Base-by-base conservation (phyloP, 2,888 invertebrate genomes). In the Rhamphomyia laevipes region DNA sequence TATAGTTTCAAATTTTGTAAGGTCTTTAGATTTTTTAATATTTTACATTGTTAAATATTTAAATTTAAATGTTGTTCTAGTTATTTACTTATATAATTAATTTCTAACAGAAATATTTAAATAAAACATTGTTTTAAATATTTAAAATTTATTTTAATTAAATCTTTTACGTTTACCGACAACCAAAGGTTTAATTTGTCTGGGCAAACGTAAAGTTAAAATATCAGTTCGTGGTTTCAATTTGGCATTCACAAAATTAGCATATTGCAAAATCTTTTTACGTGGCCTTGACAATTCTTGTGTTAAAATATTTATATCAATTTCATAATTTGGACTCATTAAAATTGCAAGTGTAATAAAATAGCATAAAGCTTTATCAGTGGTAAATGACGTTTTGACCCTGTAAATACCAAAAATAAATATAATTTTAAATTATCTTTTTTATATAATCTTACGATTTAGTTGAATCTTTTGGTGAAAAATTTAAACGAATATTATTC, bases 351-450 rank as follows among this genome's bases (percentile, higher is more conserved):
- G 52, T 2, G 64, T 65, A 43, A 70, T 61, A 27, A 63, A 68
- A 46, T 69, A 60, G 1, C 67, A 65, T 2, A 68, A 50, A 0
- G 65, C 67, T 49, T 70, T 69, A 44, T 70, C 64, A 3, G 56
- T 58, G 4, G 64, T 60, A 42, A 56, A 61, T 4, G 53, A 52
- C 1, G 66, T 64, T 23, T 64, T 63, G 0, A 55, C 49, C 27
- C 64, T 63, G 27, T n/a, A 56, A 52, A 27, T n/a, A 31, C 15
- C 40, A 40, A 47, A 48, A 27, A 47, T 17, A 13, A 43, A 23
- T 31, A 47, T 33, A 45, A 33, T 43, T 18, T n/a, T n/a, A 47
- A 31, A 40, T 18, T 3, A 27, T 18, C 44, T 30, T 27, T n/a
- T n/a, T n/a, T 57, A 60, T n/a, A 37, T 46, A 15, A 16, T 38